Conservation (phyloP, 2,888 invertebrate species). For the Dasypolia templi region DNA sequence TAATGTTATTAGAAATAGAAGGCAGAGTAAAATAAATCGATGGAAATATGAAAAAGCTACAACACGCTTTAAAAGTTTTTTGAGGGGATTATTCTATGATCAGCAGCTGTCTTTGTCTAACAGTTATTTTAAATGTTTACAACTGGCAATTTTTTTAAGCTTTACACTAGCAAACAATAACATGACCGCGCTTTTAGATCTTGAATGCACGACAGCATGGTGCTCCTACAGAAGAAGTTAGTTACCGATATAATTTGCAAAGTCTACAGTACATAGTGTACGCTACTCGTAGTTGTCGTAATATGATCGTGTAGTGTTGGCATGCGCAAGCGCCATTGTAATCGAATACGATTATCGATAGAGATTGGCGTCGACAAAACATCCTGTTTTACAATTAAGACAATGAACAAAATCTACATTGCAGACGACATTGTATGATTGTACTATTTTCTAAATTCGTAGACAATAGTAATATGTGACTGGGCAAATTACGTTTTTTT, state of each 20-base stretch:
- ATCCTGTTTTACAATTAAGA: conserved; percentile 66
- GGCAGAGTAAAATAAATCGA: too few relatives aligned
- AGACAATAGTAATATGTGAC: neutral
- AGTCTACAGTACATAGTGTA: neutral
- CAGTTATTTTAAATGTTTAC: too few relatives aligned
- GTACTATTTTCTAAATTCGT: conserved; percentile 11
- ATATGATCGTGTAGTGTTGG: conserved; percentile 47
- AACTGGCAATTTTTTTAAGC: too few relatives aligned
- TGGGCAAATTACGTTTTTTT: neutral
- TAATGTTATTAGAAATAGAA: too few relatives aligned
- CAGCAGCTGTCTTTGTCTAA: too few relatives aligned
- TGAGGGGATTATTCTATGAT: too few relatives aligned
- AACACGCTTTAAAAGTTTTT: too few relatives aligned
- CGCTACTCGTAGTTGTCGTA: conserved; percentile 15
- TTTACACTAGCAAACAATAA: neutral
- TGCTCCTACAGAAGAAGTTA: neutral
- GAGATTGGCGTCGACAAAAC: conserved; percentile 72
- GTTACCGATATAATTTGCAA: neutral
- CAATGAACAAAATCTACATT: conserved; percentile 29
- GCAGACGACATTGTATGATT: conserved; percentile 10
- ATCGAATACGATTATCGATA: conserved; percentile 71
- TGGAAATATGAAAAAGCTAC: too few relatives aligned
- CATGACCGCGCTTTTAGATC: neutral
- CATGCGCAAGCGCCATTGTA: conserved; percentile 68
- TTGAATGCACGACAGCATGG: neutral